phyloP scores from a whole-genome alignment of 2,113 vertebrate genomes.

The Seriola dumerili region DNA sequence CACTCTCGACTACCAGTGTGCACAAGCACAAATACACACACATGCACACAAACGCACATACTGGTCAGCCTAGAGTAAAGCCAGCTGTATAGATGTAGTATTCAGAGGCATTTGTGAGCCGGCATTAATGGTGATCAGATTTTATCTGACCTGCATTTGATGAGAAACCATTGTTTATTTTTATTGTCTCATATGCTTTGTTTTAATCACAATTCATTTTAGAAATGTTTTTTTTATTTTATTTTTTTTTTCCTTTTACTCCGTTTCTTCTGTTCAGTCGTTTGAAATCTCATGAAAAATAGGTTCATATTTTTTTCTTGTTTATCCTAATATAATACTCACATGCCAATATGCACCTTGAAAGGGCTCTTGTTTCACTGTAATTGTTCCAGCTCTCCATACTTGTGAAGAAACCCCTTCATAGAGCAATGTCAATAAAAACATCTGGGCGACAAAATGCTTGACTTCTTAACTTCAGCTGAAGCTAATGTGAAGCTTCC shows the following conservation, averaged over 20 bases:
- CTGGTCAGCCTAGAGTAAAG: neutral
- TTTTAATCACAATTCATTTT: neutral
- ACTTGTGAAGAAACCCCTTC: neutral
- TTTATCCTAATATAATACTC: neutral
- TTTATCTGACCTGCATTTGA: slow-evolving; percentile 14
- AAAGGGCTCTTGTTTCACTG: neutral
- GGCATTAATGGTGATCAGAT: slow-evolving; percentile 4
- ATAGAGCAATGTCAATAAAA: neutral
- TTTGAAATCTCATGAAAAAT: too few relatives aligned
- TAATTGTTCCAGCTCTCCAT: neutral
- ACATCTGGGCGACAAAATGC: neutral
- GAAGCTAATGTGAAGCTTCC: neutral
- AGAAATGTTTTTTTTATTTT: neutral
- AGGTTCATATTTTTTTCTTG: too few relatives aligned
- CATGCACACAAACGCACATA: slow-evolving; percentile 13
- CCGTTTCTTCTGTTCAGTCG: too few relatives aligned
- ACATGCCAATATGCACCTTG: neutral
- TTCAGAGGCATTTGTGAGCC: neutral
- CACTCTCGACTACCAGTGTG: neutral
- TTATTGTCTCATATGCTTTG: neutral
- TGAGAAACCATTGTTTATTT: too few relatives aligned
- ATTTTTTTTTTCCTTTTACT: too few relatives aligned
- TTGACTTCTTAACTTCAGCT: neutral
- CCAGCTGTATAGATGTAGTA: slow-evolving; percentile 35
- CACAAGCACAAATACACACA: neutral